Evolutionary conservation across 2,113 vertebrate species (phyloP).

Genomic region (Proterorhinus semilunaris): DNA sequence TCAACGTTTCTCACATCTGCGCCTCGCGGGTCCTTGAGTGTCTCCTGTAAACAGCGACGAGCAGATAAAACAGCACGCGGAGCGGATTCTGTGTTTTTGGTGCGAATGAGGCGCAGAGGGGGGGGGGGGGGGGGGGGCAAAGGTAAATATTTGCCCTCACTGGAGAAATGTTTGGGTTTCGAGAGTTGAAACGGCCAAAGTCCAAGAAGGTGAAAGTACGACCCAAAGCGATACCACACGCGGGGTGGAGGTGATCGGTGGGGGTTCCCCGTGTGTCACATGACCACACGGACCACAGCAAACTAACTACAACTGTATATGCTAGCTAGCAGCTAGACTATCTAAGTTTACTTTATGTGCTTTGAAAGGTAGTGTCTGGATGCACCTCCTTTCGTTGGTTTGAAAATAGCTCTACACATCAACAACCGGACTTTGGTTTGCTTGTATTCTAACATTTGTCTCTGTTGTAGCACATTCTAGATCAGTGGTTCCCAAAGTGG

Average conservation of each 20-base stretch:
- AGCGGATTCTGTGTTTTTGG: background rate
- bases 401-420: too few relatives aligned
- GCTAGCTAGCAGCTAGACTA: too few relatives aligned
- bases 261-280: conserved; percentile 14
- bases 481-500: too few relatives aligned
- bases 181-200: conserved; percentile 50
- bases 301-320: too few relatives aligned
- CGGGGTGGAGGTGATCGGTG: background rate
- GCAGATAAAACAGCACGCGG: conserved; percentile 18
- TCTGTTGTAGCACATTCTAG: too few relatives aligned
- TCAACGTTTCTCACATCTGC: background rate
- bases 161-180: conserved; percentile 70
- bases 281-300: background rate
- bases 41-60: conserved; percentile 33
- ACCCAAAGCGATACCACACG: conserved; percentile 5
- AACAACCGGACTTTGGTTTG: too few relatives aligned
- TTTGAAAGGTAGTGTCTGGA: too few relatives aligned
- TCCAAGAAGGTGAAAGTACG: conserved; percentile 27
- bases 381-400: too few relatives aligned
- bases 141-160: conserved; percentile 61
- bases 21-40: conserved; percentile 23
- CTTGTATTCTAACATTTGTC: too few relatives aligned
- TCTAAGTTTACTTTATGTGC: too few relatives aligned
- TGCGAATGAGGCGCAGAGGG: conserved; percentile 23
- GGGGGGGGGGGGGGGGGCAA: too few relatives aligned